Conservation (phyloP, 2,113 vertebrate genomes). For the Muntiacus reevesi region DNA sequence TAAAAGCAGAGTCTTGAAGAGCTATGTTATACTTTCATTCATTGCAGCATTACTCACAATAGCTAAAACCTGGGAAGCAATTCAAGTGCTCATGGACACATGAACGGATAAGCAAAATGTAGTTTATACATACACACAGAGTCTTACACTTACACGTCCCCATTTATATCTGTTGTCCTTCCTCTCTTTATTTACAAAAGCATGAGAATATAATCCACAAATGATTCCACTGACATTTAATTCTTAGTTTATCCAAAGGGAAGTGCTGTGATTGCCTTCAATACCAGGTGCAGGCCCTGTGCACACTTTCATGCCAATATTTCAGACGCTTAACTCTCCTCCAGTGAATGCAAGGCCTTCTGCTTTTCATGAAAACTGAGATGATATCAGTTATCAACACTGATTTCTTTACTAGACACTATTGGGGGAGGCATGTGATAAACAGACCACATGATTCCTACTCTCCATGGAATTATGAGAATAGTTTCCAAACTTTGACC, state of each 20-base stretch:
- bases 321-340: not conserved
- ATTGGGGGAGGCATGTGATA: not conserved
- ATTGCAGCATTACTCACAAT: not conserved
- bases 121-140: not conserved
- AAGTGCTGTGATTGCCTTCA: not conserved
- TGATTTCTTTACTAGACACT: not conserved
- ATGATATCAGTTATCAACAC: not conserved
- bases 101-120: not conserved
- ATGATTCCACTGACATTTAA: not conserved
- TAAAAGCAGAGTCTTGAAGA: not conserved
- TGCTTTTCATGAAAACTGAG: not conserved
- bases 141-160: not conserved
- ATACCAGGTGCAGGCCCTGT: not conserved
- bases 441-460: not conserved
- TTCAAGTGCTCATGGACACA: not conserved
- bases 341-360: not conserved
- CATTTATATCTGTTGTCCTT: not conserved
- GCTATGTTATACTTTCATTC: not conserved
- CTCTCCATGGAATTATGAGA: not conserved
- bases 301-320: not conserved
- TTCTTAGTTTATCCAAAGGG: not conserved
- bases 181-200: not conserved
- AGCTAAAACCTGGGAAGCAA: not conserved
- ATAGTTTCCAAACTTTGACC: slow-evolving; percentile 8
- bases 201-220: not conserved